These are phyloP conservation scores for Xanthia togata DNA, from an alignment of 2,888 invertebrate species.

Conservation along the genomic window DNA sequence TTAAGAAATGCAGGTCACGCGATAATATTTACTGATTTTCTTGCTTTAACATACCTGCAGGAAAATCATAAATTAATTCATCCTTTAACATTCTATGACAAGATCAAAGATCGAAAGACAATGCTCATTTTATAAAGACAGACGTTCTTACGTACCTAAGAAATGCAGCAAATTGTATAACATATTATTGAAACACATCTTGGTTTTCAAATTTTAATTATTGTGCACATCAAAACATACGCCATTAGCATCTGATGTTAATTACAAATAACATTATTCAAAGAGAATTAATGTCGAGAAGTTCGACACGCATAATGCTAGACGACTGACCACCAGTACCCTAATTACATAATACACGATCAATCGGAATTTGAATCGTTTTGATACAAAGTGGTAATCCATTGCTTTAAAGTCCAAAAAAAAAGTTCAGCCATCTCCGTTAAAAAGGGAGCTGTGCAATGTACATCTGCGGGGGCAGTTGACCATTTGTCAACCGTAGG, in stretches of 20 bases:
- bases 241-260: not conserved
- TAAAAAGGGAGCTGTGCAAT: not conserved
- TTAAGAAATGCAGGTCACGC: conserved; percentile 25
- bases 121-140: conserved; percentile 62
- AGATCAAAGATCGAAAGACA: conserved; percentile 44
- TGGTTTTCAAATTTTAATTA: not conserved
- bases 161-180: conserved; percentile 49
- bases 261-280: not conserved
- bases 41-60: not conserved
- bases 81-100: conserved; percentile 19
- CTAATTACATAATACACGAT: too few species aligned
- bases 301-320: not conserved
- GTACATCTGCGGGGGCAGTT: not conserved
- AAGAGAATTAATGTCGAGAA: not conserved
- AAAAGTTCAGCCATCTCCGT: not conserved
- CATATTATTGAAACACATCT: not conserved
- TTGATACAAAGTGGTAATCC: too few species aligned
- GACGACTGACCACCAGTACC: not conserved
- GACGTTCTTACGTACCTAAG: conserved; percentile 39
- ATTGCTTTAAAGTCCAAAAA: too few species aligned
- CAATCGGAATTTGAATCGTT: too few species aligned
- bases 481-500: not conserved
- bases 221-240: not conserved
- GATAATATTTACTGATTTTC: conserved; percentile 27
- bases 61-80: conserved; percentile 25